Evolutionary conservation across 2,797 vertebrate genomes (phyloP), one percentile per base, ranked within the genome.

Genomic region (Anabacerthia variegaticeps): DNA sequence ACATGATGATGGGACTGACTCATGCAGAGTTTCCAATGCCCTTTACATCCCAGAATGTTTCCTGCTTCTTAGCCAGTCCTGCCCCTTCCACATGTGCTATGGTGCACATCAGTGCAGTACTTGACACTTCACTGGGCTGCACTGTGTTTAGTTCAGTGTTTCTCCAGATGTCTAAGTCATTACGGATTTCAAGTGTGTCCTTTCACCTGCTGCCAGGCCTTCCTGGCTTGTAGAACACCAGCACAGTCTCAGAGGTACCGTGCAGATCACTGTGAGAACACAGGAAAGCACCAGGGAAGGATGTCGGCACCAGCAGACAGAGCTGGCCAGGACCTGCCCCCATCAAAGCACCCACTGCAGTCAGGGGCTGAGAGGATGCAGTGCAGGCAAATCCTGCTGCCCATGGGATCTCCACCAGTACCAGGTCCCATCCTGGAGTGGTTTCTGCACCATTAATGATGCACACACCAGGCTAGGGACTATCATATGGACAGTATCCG

Each of bases 241-340:
- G 44, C 24, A 48, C 1, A 0, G 27, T 44, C 48, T 85, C 26
- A 59, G 41, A 7, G 43, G 6, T 7, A 41, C 28, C 1, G 0
- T 39, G 18, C 37, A 77, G 71, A 44, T 52, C 32, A 18, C 48
- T 28, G 39, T 1, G 10, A 63, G 71, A 83, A 83, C 19, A 36
- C 2, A 56, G 41, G 62, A 59, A 93, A 88, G 32, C 41, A 80
- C n/a, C 39, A 59, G 22, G 66, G 4, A 82, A 71, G 36, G 16
- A 55, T 14, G 39, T 58, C 52, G n/a, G 62, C 44, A 15, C 43
- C 14, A 55, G 30, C 16, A 58, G 51, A 46, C 1, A 0, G 0
- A 4, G 12, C 21, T 36, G 52, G 23, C 18, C 77, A 72, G 46
- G 20, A 37, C 14, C 39, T 69, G 23, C 3, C 41, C 44, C n/a